Conservation (phyloP, 2,113 vertebrate genomes). For the Psophia crepitans region DNA sequence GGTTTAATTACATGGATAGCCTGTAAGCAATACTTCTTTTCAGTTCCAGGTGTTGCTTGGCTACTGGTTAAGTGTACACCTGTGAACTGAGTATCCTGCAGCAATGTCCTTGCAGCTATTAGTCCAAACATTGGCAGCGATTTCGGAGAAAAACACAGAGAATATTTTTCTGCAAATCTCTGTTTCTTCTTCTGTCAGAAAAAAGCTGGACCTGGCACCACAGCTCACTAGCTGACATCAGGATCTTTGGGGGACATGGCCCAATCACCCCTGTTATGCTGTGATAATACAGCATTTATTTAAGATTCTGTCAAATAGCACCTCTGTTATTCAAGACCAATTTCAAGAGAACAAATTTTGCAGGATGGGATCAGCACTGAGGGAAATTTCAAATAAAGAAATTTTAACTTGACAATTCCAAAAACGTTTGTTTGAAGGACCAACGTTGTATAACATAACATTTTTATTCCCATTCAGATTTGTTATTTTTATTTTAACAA, state of each 20-base stretch:
- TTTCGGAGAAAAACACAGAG: neutral
- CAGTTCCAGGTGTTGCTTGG: neutral
- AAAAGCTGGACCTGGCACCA: neutral
- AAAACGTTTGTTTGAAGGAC: neutral
- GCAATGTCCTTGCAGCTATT: neutral
- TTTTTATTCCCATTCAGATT: slow-evolving; percentile 3
- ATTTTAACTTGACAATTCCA: neutral
- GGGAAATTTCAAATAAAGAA: neutral
- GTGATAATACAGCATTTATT: neutral
- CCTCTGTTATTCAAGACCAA: neutral
- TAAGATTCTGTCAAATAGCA: neutral
- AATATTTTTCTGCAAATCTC: neutral
- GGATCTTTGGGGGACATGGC: neutral
- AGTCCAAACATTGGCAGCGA: neutral
- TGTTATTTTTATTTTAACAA: slow-evolving; percentile 49
- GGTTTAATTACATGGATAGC: neutral
- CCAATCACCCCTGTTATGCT: neutral
- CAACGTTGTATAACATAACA: neutral
- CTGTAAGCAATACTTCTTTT: neutral
- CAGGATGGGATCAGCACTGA: neutral
- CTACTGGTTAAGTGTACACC: neutral
- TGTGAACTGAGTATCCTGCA: neutral
- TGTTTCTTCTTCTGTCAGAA: neutral
- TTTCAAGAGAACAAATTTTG: neutral
- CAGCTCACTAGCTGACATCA: neutral